Evolutionary conservation across 2,797 vertebrate genomes (phyloP).

Genomic region (Pelodytes ibericus): DNA sequence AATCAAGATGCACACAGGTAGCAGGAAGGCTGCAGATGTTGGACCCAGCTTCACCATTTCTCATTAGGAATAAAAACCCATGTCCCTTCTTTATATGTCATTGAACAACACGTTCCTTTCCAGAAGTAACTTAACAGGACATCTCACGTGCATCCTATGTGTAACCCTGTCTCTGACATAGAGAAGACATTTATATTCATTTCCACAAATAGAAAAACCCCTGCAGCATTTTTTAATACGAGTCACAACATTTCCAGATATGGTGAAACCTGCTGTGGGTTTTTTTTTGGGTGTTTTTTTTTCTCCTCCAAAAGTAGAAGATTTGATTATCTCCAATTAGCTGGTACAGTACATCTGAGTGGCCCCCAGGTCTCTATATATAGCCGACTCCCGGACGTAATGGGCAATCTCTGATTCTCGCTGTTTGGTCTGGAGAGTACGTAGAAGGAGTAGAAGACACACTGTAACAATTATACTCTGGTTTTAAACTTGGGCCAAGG

Average conservation of each 20-base stretch:
- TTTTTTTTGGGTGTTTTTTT: not conserved
- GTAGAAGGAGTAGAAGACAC: slow-evolving; percentile 17
- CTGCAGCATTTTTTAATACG: not conserved
- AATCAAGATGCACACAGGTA: too few relatives aligned
- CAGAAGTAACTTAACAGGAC: not conserved
- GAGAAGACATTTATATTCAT: not conserved
- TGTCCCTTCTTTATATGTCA: too few relatives aligned
- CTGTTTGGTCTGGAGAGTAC: slow-evolving; percentile 30
- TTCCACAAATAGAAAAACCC: not conserved
- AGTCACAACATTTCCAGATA: not conserved
- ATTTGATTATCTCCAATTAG: slow-evolving; percentile 11
- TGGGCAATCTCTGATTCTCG: slow-evolving; percentile 11
- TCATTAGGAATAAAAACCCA: too few relatives aligned
- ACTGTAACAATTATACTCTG: slow-evolving; percentile 4
- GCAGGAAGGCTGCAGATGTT: too few relatives aligned
- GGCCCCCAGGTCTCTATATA: slow-evolving; percentile 21
- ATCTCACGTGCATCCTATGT: not conserved
- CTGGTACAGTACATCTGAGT: not conserved
- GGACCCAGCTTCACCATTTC: too few relatives aligned
- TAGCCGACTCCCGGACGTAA: not conserved
- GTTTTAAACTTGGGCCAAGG: not conserved
- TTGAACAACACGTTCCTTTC: too few relatives aligned
- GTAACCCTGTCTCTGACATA: not conserved
- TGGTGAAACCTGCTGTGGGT: not conserved
- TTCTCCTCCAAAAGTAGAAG: slow-evolving; percentile 2